phyloP scores from a whole-genome alignment of 2,113 vertebrate genomes.

The chimpanzee (Pan troglodytes) region DNA sequence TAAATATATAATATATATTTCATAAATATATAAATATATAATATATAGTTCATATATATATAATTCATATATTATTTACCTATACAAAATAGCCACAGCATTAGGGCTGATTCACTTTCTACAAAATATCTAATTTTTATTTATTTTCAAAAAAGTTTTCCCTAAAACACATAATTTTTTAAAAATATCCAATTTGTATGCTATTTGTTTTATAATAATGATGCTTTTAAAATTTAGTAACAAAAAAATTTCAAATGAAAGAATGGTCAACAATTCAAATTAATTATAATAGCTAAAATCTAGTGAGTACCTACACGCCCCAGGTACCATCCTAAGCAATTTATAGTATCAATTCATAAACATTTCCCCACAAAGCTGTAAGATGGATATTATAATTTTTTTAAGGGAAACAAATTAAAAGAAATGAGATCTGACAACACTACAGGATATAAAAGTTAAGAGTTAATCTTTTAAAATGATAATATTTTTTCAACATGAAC shows the following conservation, averaged over 20 bases:
- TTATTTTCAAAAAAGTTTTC: not conserved
- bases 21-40: no score
- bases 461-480: not conserved
- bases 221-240: not conserved
- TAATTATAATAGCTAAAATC: not conserved
- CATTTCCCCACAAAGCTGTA: not conserved
- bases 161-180: not conserved
- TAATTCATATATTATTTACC: not conserved
- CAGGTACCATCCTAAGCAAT: not conserved
- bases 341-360: not conserved
- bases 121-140: not conserved
- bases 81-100: not conserved
- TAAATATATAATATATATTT: no score
- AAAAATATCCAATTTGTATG: constrained; percentile 46
- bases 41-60: no score
- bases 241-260: not conserved
- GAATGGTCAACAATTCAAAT: not conserved
- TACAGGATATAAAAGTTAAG: not conserved
- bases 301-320: not conserved
- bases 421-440: not conserved
- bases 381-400: not conserved
- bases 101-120: no score
- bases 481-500: not conserved
- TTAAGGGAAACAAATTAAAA: not conserved
- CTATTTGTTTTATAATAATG: constrained; percentile 14